Conservation (phyloP, 2,888 invertebrate species). For the Tenthredo distinguenda region DNA sequence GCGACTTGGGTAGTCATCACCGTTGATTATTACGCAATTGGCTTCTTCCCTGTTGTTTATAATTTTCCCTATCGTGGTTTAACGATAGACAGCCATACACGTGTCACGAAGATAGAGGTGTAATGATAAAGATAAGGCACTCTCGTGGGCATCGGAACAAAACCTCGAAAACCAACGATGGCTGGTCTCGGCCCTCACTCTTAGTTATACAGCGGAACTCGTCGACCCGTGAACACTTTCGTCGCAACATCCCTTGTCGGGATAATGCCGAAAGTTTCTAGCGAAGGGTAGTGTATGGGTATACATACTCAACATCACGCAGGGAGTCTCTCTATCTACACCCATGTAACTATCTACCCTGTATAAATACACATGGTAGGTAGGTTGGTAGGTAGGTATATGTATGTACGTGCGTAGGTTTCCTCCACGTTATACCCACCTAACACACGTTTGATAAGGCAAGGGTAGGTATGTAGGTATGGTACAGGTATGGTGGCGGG, state of each 20-base stretch:
- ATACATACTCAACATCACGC: not conserved
- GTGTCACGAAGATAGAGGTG: not conserved
- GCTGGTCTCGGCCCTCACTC: not conserved
- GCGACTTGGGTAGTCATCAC: no score
- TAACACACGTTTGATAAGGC: conserved; percentile 23
- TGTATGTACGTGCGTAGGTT: not conserved
- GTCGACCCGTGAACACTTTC: conserved; percentile 37
- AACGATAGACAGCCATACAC: not conserved
- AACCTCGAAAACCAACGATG: conserved; percentile 14
- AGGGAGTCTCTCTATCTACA: conserved; percentile 20
- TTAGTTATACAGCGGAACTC: conserved; percentile 3
- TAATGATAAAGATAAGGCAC: not conserved
- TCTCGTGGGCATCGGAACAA: conserved; percentile 32
- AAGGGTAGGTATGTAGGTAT: not conserved
- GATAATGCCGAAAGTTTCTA: conserved; percentile 49
- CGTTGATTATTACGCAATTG: no score
- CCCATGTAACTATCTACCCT: conserved; percentile 17
- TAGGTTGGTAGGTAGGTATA: not conserved
- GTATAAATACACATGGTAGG: not conserved
- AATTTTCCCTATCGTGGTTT: not conserved
- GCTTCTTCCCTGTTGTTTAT: no score
- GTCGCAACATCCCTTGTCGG: conserved; percentile 24
- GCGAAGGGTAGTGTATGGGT: not conserved
- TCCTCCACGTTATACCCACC: not conserved
- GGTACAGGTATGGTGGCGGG: not conserved